Evolutionary conservation across 2,888 invertebrate genomes (phyloP), one percentile per base, ranked within the genome.

Genomic region (Syritta pipiens): DNA sequence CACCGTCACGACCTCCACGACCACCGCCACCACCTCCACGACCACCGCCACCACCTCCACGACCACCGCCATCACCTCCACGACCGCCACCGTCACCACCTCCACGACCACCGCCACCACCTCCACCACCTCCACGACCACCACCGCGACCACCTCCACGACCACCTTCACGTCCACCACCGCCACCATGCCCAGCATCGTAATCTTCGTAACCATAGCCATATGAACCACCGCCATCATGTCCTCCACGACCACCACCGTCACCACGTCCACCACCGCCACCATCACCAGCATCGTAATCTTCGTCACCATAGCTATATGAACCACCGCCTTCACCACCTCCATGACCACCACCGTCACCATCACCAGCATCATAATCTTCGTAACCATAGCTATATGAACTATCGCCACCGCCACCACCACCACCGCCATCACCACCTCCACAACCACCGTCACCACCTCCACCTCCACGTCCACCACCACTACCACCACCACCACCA

Each of bases 201-300:
- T n/a, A n/a, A n/a, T n/a, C 30, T 5, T 7, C 30, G 5, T n/a
- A 7, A 30, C 3, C 30, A 30, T 30, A n/a, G 2, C 9, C 30
- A 49, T 84, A 84, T 0, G 82, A 35, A 6, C 75, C 81, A 9
- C 26, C 75, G 4, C 42, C 59, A 3, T 37, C 48, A 7, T n/a
- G 17, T 3, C 3, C 30, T n/a, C 30, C 30, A 30, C 7, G 30
- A 3, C 30, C 30, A 17, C 17, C 7, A 14, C 6, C 4, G 0
- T 14, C 14, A 12, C 12, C 12, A 0, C 12, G 12, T 30, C 30
- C 30, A 5, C 9, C 30, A 1, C 14, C 35, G 14, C 14, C 2
- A 35, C 1, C 4, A 6, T 14, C 35, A 1, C 35, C 35, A 2
- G 35, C 81, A 9, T 28, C 20, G 4, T 30, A 55, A 3, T 46